These are phyloP conservation scores for Calosoma granatense DNA, from an alignment of 1,140 invertebrate genomes.

Conservation along the genomic window DNA sequence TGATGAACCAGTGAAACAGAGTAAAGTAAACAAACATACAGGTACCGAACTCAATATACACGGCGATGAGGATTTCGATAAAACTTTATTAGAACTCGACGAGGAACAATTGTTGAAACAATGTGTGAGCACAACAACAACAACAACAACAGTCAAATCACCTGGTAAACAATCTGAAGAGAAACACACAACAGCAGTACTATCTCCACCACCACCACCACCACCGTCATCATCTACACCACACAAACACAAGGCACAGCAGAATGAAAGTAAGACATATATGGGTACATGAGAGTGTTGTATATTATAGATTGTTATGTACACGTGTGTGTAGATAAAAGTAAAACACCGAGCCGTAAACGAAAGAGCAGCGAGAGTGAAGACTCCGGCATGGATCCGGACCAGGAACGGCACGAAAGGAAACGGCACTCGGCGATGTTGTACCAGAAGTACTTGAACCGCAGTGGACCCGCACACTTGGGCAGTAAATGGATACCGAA, in stretches of 20 bases:
- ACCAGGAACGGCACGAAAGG: conserved; percentile 53
- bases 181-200: no score
- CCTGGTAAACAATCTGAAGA: background rate
- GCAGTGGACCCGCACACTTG: conserved; percentile 64
- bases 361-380: conserved; percentile 17
- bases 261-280: no score
- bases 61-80: conserved; percentile 57
- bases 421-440: conserved; percentile 48
- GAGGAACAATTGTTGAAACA: conserved; percentile 25
- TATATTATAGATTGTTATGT: no score
- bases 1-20: conserved; percentile 32
- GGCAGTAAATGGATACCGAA: conserved; percentile 75
- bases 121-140: conserved; percentile 14
- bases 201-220: no score
- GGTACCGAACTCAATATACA: conserved; percentile 42
- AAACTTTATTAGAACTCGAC: conserved; percentile 52
- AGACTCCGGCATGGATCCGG: conserved; percentile 33
- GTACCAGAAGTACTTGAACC: conserved; percentile 62
- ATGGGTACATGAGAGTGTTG: no score
- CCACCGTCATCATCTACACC: no score
- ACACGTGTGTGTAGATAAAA: no score
- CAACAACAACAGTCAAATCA: background rate
- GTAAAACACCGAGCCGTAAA: conserved; percentile 15
- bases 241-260: no score
- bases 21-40: conserved; percentile 19